phyloP scores from a whole-genome alignment of 2,113 vertebrate genomes.

The Dendrocopos noguchii region DNA sequence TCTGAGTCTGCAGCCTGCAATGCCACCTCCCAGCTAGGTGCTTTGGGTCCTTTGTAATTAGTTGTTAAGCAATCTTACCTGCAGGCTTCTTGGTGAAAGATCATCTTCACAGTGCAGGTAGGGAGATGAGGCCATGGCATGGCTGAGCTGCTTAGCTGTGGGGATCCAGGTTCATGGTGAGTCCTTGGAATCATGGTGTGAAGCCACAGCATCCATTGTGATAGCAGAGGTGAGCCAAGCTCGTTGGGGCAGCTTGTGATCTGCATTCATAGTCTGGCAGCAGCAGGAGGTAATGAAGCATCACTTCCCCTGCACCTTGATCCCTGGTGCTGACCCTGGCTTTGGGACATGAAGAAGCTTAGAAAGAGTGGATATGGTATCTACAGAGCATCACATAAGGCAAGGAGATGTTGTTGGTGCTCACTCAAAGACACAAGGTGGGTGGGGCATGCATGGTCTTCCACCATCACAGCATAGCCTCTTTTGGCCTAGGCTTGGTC shows the following conservation, averaged over 20 bases:
- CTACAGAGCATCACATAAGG: neutral
- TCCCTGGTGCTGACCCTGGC: neutral
- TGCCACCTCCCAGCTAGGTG: neutral
- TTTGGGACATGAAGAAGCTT: neutral
- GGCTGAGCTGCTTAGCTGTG: fast-evolving
- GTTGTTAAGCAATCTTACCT: neutral
- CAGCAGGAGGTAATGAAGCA: neutral
- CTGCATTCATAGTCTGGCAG: neutral
- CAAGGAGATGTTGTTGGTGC: neutral
- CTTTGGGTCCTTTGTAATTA: neutral
- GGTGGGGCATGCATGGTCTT: neutral
- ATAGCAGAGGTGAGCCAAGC: neutral
- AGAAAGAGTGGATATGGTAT: neutral
- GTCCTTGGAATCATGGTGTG: neutral
- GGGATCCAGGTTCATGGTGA: neutral
- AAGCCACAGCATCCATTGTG: fast-evolving
- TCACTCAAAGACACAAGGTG: neutral
- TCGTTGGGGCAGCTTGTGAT: neutral
- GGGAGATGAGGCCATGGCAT: fast-evolving
- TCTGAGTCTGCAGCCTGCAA: neutral
- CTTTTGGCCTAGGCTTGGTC: neutral
- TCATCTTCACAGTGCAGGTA: fast-evolving
- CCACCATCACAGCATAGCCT: neutral
- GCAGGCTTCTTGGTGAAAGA: fast-evolving
- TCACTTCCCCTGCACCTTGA: fast-evolving